These are phyloP conservation scores for Arnoldichthys spilopterus DNA, from an alignment of 2,797 vertebrate species.

Conservation along the genomic window DNA sequence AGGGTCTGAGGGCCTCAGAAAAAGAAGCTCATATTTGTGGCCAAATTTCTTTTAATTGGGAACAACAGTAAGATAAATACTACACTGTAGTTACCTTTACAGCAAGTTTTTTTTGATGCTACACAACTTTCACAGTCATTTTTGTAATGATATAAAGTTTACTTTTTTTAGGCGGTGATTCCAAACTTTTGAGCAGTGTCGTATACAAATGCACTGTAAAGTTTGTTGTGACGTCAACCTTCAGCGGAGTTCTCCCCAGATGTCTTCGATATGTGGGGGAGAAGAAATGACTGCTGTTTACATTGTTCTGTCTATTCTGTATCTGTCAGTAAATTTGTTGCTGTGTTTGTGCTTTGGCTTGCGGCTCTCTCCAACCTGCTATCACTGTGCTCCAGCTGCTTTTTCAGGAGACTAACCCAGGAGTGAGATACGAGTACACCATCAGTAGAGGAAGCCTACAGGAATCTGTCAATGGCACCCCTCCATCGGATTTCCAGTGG, in stretches of 20 bases:
- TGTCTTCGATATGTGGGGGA: background rate
- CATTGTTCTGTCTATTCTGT: background rate
- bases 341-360: background rate
- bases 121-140: too few relatives aligned
- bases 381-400: constrained; percentile 81
- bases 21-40: too few relatives aligned
- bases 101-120: too few relatives aligned
- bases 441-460: constrained; percentile 76
- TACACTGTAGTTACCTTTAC: too few relatives aligned
- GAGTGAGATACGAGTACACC: constrained; percentile 93
- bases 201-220: background rate
- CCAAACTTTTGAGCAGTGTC: too few relatives aligned
- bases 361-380: background rate
- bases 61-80: too few relatives aligned
- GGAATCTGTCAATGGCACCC: constrained; percentile 55
- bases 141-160: too few relatives aligned
- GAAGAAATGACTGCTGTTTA: constrained; percentile 27
- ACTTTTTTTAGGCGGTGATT: too few relatives aligned
- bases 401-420: constrained; percentile 94
- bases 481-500: constrained; percentile 84
- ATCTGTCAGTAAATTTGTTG: background rate
- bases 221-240: background rate
- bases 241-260: background rate
- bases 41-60: too few relatives aligned
- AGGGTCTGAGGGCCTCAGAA: too few relatives aligned